Conservation (phyloP, 1,140 invertebrate genomes). For the Teleopsis dalmanni region DNA sequence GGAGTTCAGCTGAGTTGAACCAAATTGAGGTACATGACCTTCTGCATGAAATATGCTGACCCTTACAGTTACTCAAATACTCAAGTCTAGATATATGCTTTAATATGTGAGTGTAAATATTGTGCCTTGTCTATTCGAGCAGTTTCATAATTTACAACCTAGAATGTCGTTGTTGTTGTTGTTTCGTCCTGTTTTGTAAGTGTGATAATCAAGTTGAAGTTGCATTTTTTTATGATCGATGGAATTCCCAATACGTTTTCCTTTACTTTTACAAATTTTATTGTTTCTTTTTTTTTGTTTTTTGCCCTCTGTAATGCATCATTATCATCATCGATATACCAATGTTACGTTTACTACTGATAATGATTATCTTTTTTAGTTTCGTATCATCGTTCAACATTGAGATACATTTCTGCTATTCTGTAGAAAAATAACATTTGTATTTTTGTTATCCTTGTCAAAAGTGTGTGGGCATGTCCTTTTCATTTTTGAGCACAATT, state of each 20-base stretch:
- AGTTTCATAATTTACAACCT: no score
- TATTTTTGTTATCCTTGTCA: constrained; percentile 9
- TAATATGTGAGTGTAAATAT: no score
- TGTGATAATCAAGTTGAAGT: constrained; percentile 11
- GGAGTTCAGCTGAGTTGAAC: no score
- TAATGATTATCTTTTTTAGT: not conserved
- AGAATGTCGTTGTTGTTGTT: not conserved
- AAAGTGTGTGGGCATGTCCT: constrained; percentile 8
- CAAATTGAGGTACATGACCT: no score
- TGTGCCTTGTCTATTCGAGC: no score
- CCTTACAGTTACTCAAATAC: no score
- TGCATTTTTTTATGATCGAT: constrained; percentile 12
- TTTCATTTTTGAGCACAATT: constrained; percentile 15
- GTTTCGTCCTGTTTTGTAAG: not conserved
- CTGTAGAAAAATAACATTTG: no score
- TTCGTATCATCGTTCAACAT: not conserved
- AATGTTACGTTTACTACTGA: not conserved
- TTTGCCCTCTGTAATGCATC: not conserved
- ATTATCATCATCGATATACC: not conserved
- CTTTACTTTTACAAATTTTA: not conserved
- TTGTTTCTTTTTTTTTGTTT: not conserved
- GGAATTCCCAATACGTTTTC: constrained; percentile 3
- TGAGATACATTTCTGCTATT: no score
- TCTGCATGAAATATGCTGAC: no score
- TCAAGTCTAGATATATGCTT: no score